A percentile compares a stretch with the other conserved stretches of the same genome.
phyloP scores from a whole-genome alignment of 2,888 invertebrate genomes.

The Ectemnius continuus region DNA sequence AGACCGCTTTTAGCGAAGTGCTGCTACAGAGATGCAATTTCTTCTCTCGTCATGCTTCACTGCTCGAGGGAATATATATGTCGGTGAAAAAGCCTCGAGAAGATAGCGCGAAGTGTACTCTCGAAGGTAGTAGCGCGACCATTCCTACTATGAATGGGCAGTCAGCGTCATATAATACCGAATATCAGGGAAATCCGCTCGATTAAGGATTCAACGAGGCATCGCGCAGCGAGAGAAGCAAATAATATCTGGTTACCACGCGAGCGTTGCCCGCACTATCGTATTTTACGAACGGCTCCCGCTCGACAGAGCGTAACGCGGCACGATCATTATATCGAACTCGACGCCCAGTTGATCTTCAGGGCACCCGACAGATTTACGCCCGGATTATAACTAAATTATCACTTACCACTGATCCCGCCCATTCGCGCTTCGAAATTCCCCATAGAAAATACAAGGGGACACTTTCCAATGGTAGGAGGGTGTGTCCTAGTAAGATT shows the following conservation, averaged over 20 bases:
- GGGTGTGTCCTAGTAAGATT: too few relatives aligned
- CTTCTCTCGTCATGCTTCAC: too few relatives aligned
- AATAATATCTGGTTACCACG: constrained; percentile 53
- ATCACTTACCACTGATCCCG: too few relatives aligned
- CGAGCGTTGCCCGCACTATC: constrained; percentile 30
- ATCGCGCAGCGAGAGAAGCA: constrained; percentile 43
- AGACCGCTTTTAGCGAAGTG: too few relatives aligned
- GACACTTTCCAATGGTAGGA: too few relatives aligned
- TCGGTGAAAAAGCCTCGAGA: too few relatives aligned
- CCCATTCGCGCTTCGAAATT: too few relatives aligned
- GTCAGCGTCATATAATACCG: constrained; percentile 23
- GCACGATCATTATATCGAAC: constrained; percentile 37
- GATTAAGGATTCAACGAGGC: constrained; percentile 45
- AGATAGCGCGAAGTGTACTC: too few relatives aligned
- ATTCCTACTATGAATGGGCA: constrained; percentile 39
- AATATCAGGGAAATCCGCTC: constrained; percentile 39
- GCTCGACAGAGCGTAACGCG: constrained; percentile 48
- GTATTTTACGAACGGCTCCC: constrained; percentile 40
- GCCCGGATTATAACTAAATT: constrained; percentile 1
- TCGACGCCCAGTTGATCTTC: constrained; percentile 41
- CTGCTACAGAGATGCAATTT: too few relatives aligned
- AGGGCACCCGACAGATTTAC: constrained; percentile 34
- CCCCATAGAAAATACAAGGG: too few relatives aligned
- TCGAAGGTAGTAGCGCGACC: constrained; percentile 13
- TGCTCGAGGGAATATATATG: too few relatives aligned